These are phyloP conservation scores for Epizoanthus illoricatus DNA, from an alignment of 92 coral and sea anemone species.

Conservation along the genomic window DNA sequence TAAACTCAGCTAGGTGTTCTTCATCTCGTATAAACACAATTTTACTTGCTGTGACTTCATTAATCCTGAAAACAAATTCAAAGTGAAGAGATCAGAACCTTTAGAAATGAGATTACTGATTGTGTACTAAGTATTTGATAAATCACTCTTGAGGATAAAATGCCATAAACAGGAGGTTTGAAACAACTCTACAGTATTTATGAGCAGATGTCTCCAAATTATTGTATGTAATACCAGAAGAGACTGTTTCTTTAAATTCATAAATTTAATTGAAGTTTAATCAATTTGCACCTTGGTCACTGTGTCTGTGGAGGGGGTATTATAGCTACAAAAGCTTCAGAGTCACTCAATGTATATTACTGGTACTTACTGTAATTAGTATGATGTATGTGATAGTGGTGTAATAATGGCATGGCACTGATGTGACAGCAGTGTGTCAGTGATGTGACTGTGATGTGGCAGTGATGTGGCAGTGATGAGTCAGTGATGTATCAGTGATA, in stretches of 20 bases:
- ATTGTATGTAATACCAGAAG: not conserved
- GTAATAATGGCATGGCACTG: not conserved
- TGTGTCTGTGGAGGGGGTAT: no score
- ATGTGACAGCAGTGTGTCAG: not conserved
- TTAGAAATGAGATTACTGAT: no score
- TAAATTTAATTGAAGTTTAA: no score
- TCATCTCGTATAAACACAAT: slow-evolving; percentile 82
- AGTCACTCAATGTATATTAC: no score
- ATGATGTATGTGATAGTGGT: not conserved
- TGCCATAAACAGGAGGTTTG: no score
- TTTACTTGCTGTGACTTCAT: slow-evolving; percentile 90
- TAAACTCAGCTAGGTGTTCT: slow-evolving; percentile 78
- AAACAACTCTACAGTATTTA: no score
- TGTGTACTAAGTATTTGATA: no score
- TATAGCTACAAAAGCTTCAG: no score
- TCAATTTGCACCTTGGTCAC: no score
- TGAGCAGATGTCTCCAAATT: not conserved
- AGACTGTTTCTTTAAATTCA: not conserved
- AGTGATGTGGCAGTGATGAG: not conserved
- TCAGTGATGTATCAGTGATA: no score
- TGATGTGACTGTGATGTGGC: not conserved
- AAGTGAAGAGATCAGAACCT: not conserved
- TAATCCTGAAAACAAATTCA: slow-evolving; percentile 65
- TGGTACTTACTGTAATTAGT: no score
- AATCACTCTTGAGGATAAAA: no score